Conservation (phyloP, 1,140 invertebrate species). For the Pogonognathellus flavescens region DNA sequence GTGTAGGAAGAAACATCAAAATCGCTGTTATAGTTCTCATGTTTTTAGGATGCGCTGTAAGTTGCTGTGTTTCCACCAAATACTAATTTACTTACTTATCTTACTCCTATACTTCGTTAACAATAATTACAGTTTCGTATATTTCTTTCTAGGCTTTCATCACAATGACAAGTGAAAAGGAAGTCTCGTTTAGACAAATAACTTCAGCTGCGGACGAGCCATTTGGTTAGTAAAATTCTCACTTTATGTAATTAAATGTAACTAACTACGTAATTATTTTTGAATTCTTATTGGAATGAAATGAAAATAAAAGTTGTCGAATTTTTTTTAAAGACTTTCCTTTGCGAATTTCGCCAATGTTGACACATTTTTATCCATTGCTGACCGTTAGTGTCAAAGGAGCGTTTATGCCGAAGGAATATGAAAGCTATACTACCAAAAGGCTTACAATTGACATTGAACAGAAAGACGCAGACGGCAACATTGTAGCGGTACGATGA, state of each 20-base stretch:
- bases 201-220: conserved; percentile 20
- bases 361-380: conserved; percentile 54
- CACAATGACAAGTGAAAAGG: conserved; percentile 39
- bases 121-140: not conserved
- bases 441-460: conserved; percentile 54
- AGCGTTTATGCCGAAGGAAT: conserved; percentile 57
- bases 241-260: too few relatives aligned
- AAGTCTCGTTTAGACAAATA: conserved; percentile 47
- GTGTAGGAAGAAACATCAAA: conserved; percentile 60
- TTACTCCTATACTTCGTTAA: not conserved
- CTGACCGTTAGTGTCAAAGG: conserved; percentile 61
- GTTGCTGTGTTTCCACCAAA: not conserved
- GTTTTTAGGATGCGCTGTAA: conserved; percentile 51
- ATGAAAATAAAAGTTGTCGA: too few relatives aligned
- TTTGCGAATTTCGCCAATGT: not conserved
- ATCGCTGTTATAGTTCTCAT: conserved; percentile 54
- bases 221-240: conserved; percentile 45
- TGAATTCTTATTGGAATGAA: not conserved
- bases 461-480: conserved; percentile 26
- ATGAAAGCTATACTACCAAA: conserved; percentile 56
- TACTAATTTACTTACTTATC: not conserved
- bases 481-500: conserved; percentile 39
- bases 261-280: too few relatives aligned
- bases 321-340: conserved; percentile 49
- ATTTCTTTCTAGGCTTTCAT: conserved; percentile 51